Evolutionary conservation across 2,797 vertebrate species (phyloP).

Genomic region (Pempheris klunzingeri): DNA sequence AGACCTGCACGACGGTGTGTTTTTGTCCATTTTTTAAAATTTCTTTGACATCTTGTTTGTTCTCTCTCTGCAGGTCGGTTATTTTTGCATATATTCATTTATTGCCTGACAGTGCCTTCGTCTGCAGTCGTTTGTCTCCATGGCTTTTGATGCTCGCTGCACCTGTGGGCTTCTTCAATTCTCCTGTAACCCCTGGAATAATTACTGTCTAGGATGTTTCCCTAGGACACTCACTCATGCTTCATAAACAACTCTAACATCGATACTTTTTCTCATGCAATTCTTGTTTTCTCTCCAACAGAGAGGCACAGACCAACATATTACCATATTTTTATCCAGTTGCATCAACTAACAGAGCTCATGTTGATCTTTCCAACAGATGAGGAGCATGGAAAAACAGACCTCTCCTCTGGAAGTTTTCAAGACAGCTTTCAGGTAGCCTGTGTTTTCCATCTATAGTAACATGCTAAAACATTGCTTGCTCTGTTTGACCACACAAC

Average conservation of each 20-base stretch:
- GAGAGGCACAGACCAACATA: constrained; percentile 11
- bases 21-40: neutral
- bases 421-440: constrained; percentile 92
- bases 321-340: constrained; percentile 33
- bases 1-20: constrained; percentile 91
- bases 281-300: neutral
- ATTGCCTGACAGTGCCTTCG: neutral
- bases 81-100: neutral
- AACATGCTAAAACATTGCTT: constrained; percentile 15
- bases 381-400: constrained; percentile 92
- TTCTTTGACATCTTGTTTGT: constrained; percentile 6
- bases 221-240: constrained; percentile 3
- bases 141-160: constrained; percentile 17
- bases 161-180: constrained; percentile 16
- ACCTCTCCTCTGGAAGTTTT: constrained; percentile 89
- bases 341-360: constrained; percentile 47
- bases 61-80: neutral
- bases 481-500: neutral
- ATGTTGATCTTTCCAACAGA: constrained; percentile 86
- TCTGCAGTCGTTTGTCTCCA: constrained; percentile 14
- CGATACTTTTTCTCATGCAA: neutral
- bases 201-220: constrained; percentile 20
- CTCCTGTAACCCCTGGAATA: neutral
- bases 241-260: constrained; percentile 22
- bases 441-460: constrained; percentile 24